phyloP scores from a whole-genome alignment of 1,140 invertebrate genomes.

The Ceratina australensis region DNA sequence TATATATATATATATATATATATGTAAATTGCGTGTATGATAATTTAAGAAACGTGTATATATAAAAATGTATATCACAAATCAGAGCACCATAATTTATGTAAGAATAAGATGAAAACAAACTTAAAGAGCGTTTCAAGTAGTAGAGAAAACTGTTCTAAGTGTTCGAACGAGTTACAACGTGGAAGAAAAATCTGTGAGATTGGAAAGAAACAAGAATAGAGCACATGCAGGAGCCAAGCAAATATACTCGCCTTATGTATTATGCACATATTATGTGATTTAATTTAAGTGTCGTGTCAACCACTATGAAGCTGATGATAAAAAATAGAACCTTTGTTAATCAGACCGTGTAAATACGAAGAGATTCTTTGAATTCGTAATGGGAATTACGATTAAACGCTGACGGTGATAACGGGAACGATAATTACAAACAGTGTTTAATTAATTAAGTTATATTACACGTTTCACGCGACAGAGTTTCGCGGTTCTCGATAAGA shows the following conservation, averaged over 20 bases:
- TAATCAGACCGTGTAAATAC: not conserved
- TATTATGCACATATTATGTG: slow-evolving; percentile 47
- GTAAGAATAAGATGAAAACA: slow-evolving; percentile 24
- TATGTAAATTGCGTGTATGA: slow-evolving; percentile 27
- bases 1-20: slow-evolving; percentile 25
- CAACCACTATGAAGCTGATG: slow-evolving; percentile 32
- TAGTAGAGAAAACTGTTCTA: slow-evolving; percentile 8
- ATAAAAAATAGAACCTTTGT: not conserved
- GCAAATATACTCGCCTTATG: slow-evolving; percentile 59
- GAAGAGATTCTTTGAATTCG: slow-evolving; percentile 13
- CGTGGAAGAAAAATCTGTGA: not conserved
- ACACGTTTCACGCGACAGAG: slow-evolving; percentile 2
- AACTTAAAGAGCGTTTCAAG: slow-evolving; percentile 31
- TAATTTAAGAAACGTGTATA: slow-evolving; percentile 47
- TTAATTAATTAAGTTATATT: slow-evolving; percentile 9
- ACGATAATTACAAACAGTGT: slow-evolving; percentile 23
- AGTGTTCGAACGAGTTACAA: slow-evolving; percentile 10
- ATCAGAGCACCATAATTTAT: slow-evolving; percentile 17
- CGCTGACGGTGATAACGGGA: slow-evolving; percentile 1
- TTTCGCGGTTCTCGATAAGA: not conserved
- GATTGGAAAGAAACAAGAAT: slow-evolving; percentile 28
- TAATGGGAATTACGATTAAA: slow-evolving; percentile 1
- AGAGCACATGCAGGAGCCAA: slow-evolving; percentile 59
- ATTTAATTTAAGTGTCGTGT: slow-evolving; percentile 21
- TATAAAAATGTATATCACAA: slow-evolving; percentile 34